These are phyloP conservation scores for Mionectes olivaceus DNA, from an alignment of 2,797 vertebrate genomes.

Conservation along the genomic window DNA sequence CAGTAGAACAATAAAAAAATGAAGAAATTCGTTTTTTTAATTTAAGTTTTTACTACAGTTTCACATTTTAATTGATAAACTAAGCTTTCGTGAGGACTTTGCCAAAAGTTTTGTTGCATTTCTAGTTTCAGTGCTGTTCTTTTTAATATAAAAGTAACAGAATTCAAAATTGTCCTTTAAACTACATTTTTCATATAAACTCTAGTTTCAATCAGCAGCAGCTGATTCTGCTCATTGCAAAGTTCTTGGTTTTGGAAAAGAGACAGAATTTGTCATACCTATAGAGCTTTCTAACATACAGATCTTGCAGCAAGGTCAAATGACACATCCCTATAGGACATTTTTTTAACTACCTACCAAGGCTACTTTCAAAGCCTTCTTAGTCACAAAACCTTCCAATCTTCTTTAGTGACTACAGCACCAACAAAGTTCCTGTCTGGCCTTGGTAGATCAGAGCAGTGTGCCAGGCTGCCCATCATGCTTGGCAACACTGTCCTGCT, in stretches of 20 bases:
- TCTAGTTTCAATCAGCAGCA: background rate
- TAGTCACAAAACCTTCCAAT: background rate
- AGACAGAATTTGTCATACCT: background rate
- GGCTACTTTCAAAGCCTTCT: background rate
- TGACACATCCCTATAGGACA: background rate
- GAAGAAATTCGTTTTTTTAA: background rate
- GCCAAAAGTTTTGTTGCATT: background rate
- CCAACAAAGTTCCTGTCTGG: background rate
- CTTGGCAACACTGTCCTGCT: background rate
- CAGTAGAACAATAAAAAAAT: constrained; percentile 2
- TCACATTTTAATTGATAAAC: background rate
- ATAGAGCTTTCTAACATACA: background rate
- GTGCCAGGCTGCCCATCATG: background rate
- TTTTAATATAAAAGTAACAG: background rate
- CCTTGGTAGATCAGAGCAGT: background rate
- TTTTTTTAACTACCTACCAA: background rate
- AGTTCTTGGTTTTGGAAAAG: background rate
- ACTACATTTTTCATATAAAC: background rate
- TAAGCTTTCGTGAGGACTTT: background rate
- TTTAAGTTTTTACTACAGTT: background rate
- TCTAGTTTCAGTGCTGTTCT: background rate
- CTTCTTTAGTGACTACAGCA: background rate
- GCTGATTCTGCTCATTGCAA: background rate
- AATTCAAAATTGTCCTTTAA: background rate
- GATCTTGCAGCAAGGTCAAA: background rate